These are phyloP conservation scores for Halocynthia aurantium DNA, from an alignment of 23 tunicate genomes.

Conservation along the genomic window DNA sequence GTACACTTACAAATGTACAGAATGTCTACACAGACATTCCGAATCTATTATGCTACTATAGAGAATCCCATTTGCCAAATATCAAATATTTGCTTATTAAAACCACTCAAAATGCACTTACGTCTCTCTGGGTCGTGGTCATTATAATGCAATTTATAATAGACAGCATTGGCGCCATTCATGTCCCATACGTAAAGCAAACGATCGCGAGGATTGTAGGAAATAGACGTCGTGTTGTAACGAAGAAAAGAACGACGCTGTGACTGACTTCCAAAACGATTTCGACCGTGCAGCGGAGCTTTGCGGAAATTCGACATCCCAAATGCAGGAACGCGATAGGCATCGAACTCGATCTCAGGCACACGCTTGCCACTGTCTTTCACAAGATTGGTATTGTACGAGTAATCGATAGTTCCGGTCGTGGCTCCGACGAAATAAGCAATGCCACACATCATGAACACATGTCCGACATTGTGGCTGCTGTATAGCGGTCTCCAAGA, in stretches of 20 bases:
- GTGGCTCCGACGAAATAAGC: constrained; percentile 50
- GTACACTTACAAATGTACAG: no score
- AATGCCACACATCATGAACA: constrained; percentile 74
- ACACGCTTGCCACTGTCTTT: constrained; percentile 6
- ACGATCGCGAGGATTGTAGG: constrained; percentile 72
- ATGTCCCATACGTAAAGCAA: constrained; percentile 78
- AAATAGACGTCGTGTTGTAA: constrained; percentile 53
- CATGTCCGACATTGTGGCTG: constrained; percentile 30
- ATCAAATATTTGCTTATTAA: no score
- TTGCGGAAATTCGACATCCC: no score
- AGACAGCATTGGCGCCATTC: constrained; percentile 32
- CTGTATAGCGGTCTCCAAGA: constrained; percentile 55
- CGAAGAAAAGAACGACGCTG: constrained; percentile 11
- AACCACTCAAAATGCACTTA: no score
- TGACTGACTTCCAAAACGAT: neutral
- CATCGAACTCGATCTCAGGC: neutral
- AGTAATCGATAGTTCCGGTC: constrained; percentile 61
- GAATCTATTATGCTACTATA: no score
- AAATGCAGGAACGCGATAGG: neutral
- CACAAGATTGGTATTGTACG: constrained; percentile 56
- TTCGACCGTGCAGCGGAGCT: neutral
- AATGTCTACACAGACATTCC: no score
- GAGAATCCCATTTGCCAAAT: no score
- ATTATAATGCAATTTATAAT: constrained; percentile 66
- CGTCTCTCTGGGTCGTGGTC: constrained; percentile 12